A percentile compares a stretch with the other conserved stretches of the same genome.
Evolutionary conservation across 2,113 vertebrate species (phyloP).

Genomic region (Sarotherodon lohbergeri): DNA sequence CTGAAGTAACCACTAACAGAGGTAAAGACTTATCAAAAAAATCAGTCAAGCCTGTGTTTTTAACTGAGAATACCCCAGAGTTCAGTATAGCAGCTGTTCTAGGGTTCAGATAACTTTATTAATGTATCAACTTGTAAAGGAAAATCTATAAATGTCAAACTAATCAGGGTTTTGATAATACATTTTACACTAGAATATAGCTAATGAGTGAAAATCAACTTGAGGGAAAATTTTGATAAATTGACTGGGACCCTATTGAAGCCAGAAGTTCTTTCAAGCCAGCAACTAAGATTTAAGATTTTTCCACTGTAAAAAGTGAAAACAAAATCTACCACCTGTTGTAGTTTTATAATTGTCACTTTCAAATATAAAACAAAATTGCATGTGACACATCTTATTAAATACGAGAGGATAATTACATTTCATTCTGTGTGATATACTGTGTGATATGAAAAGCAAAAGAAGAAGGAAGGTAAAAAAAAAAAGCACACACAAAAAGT

Average conservation of each 20-base stretch:
- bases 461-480: not conserved
- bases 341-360: not conserved
- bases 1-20: not conserved
- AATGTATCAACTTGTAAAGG: not conserved
- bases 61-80: not conserved
- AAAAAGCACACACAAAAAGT: not conserved
- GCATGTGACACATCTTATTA: not conserved
- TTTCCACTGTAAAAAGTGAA: too few species aligned
- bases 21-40: not conserved
- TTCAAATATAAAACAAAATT: not conserved
- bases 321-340: not conserved
- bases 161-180: not conserved
- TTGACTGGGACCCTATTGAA: not conserved
- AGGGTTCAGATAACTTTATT: not conserved
- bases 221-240: not conserved
- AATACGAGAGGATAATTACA: not conserved
- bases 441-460: too few species aligned
- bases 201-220: not conserved
- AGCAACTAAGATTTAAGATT: too few species aligned
- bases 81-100: not conserved
- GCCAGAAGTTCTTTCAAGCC: too few species aligned
- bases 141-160: fast-evolving
- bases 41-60: not conserved
- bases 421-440: not conserved
- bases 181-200: not conserved